phyloP scores from a whole-genome alignment of 1,140 invertebrate species.

The Telenomus remus region DNA sequence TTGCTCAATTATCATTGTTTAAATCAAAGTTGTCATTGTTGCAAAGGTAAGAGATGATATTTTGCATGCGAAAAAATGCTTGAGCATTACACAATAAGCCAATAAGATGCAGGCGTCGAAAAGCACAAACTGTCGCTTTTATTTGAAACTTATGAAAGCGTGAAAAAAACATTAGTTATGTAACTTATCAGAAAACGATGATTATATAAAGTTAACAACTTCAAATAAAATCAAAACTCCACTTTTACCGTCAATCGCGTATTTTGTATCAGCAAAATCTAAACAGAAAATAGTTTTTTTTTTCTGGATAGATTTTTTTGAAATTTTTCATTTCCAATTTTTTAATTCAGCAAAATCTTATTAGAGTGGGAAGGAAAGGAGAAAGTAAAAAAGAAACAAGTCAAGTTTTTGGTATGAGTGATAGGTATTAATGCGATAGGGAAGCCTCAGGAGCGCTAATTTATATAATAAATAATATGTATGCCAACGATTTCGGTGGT shows the following conservation, averaged over 20 bases:
- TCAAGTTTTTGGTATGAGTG: constrained; percentile 41
- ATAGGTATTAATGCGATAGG: constrained; percentile 70
- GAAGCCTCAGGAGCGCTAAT: constrained; percentile 68
- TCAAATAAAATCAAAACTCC: too few relatives aligned
- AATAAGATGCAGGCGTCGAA: constrained; percentile 25
- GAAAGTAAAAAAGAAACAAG: background rate
- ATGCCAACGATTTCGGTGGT: constrained; percentile 64
- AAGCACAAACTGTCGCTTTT: constrained; percentile 21
- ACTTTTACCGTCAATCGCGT: too few relatives aligned
- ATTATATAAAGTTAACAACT: too few relatives aligned
- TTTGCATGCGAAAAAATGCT: background rate
- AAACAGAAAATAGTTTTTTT: too few relatives aligned
- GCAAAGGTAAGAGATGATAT: too few relatives aligned
- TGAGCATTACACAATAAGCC: constrained; percentile 29
- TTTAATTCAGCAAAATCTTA: too few relatives aligned
- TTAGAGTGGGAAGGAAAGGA: too few relatives aligned
- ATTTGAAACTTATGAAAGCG: constrained; percentile 15
- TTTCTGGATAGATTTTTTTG: too few relatives aligned
- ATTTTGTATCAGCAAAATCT: too few relatives aligned
- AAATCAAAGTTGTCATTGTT: too few relatives aligned
- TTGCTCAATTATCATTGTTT: too few relatives aligned
- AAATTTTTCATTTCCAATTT: too few relatives aligned
- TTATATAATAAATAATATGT: constrained; percentile 74
- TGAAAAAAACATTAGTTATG: constrained; percentile 27
- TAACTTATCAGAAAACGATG: background rate